Percentiles rank a stretch among this genome's conserved stretches.
Evolutionary conservation across 2,113 vertebrate genomes (phyloP).

Genomic region (Dissostichus mawsoni): DNA sequence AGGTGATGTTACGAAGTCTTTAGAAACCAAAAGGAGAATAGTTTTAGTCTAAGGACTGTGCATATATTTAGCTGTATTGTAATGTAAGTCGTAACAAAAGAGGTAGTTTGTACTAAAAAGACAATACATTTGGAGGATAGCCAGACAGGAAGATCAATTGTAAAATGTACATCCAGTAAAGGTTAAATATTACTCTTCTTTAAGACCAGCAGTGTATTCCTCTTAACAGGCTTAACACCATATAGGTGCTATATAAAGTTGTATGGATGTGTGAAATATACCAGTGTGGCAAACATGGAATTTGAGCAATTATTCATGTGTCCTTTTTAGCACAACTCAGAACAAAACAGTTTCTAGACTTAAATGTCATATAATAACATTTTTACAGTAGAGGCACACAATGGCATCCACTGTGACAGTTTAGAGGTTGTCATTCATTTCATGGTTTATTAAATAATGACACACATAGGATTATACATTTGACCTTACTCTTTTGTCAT

Average conservation of each 20-base stretch:
- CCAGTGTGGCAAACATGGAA: not conserved
- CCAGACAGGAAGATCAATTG: not conserved
- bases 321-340: not conserved
- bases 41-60: not conserved
- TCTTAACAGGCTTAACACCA: not conserved
- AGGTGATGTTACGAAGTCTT: not conserved
- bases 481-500: constrained; percentile 8
- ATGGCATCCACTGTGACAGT: not conserved
- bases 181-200: not conserved
- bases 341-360: not conserved
- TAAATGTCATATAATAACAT: not conserved
- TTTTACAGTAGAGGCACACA: not conserved
- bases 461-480: not conserved
- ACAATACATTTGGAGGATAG: not conserved
- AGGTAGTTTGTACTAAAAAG: not conserved
- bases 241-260: not conserved
- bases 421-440: not conserved
- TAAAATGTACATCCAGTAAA: not conserved
- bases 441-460: not conserved
- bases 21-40: not conserved
- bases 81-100: not conserved
- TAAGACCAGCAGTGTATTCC: not conserved
- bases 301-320: not conserved
- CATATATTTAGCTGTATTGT: not conserved
- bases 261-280: not conserved